phyloP scores from a whole-genome alignment of 2,797 vertebrate species.

The Jordanella pulchra region DNA sequence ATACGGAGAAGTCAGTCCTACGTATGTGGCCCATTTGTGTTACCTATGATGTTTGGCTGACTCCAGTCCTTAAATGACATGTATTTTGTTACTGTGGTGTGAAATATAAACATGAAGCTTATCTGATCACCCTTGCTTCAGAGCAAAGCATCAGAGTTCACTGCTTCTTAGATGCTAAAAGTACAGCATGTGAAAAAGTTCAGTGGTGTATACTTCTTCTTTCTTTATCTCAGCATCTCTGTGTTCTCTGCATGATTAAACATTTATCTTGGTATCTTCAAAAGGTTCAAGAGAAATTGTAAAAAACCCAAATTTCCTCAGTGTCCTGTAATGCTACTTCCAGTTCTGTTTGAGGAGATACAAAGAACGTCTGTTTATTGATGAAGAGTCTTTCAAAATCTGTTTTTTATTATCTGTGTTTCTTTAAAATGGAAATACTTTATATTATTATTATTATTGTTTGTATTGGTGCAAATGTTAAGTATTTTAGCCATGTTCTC shows the following conservation, averaged over 20 bases:
- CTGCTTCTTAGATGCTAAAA: background rate
- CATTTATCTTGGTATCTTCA: background rate
- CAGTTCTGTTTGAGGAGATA: conserved; percentile 7
- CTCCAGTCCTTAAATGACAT: conserved; percentile 34
- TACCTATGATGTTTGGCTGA: conserved; percentile 29
- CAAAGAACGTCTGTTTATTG: background rate
- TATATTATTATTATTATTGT: background rate
- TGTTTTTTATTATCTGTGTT: background rate
- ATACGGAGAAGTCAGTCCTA: conserved; percentile 48
- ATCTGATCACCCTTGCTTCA: background rate
- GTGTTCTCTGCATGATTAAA: background rate
- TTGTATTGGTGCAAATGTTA: background rate
- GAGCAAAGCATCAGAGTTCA: background rate
- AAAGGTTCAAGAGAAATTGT: conserved; percentile 1
- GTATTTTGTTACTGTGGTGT: conserved; percentile 40
- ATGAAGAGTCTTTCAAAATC: background rate
- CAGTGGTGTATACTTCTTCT: background rate
- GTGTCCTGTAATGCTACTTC: background rate
- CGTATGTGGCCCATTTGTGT: conserved; percentile 3
- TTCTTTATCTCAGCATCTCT: background rate
- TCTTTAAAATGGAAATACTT: background rate
- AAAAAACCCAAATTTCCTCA: conserved; percentile 10
- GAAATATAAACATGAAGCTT: background rate
- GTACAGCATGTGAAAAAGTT: background rate
- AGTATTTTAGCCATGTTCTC: background rate